A percentile compares a stretch with the other conserved stretches of the same genome.
Conservation (phyloP, 2,113 vertebrate species). For the Paracanthobrama guichenoti region DNA sequence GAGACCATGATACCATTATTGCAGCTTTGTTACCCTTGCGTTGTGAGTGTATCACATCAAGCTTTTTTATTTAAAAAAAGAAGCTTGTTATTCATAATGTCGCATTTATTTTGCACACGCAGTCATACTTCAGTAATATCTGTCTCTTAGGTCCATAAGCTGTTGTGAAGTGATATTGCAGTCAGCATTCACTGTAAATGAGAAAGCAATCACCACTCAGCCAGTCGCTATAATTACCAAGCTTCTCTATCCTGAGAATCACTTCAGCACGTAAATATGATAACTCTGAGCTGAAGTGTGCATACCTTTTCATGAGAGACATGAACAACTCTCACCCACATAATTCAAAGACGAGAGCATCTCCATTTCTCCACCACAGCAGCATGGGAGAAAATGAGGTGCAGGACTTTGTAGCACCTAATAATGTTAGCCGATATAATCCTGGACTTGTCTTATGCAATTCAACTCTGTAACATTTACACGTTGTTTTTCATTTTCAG, state of each 20-base stretch:
- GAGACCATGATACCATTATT: no score
- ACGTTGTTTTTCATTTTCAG: slow-evolving; percentile 17
- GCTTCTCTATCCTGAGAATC: slow-evolving; percentile 43
- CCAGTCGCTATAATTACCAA: slow-evolving; percentile 28
- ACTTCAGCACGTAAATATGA: slow-evolving; percentile 37
- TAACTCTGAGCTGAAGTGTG: slow-evolving; percentile 38
- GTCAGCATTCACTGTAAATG: slow-evolving; percentile 21
- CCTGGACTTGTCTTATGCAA: background rate
- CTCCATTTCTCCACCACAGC: background rate
- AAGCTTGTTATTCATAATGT: background rate
- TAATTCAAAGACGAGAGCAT: slow-evolving; percentile 20
- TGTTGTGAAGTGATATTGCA: slow-evolving; percentile 12
- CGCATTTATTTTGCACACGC: background rate
- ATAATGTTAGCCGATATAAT: slow-evolving; percentile 8
- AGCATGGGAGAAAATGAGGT: background rate
- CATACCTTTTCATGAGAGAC: slow-evolving; percentile 18
- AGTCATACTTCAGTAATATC: background rate
- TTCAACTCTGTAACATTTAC: background rate
- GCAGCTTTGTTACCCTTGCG: background rate
- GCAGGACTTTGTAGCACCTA: background rate
- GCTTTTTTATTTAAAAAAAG: background rate
- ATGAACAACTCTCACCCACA: slow-evolving; percentile 29
- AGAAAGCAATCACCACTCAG: slow-evolving; percentile 45
- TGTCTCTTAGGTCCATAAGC: background rate
- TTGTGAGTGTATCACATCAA: background rate